A percentile compares a stretch with the other conserved stretches of the same genome.
phyloP scores from a whole-genome alignment of 1,140 invertebrate genomes.

The Nixonia krombeini region DNA sequence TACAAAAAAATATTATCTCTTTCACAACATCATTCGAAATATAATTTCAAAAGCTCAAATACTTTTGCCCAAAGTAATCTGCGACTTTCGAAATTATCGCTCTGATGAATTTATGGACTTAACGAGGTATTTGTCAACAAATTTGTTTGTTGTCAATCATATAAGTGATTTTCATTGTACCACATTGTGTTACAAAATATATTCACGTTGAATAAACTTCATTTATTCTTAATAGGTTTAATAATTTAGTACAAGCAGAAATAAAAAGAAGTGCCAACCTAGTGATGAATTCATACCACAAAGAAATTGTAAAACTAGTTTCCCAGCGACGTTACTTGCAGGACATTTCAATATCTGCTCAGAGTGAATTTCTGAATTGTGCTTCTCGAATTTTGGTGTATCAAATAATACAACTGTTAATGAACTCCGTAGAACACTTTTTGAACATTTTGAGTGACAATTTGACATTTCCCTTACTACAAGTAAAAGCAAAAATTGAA shows the following conservation, averaged over 20 bases:
- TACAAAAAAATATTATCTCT: conserved; percentile 71
- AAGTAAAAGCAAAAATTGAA: conserved; percentile 36
- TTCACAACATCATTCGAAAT: conserved; percentile 76
- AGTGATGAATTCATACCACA: conserved; percentile 65
- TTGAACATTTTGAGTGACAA: conserved; percentile 64
- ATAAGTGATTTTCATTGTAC: conserved; percentile 6
- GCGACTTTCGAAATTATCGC: conserved; percentile 73
- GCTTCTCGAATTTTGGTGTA: conserved; percentile 69
- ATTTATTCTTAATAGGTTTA: conserved; percentile 58
- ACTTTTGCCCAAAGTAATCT: conserved; percentile 72
- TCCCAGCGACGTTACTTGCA: conserved; percentile 54
- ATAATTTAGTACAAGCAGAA: conserved; percentile 59
- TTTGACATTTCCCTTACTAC: conserved; percentile 69
- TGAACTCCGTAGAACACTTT: conserved; percentile 72
- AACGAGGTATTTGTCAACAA: conserved; percentile 40
- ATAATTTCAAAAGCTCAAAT: conserved; percentile 73
- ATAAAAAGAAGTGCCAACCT: conserved; percentile 62
- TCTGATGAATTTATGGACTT: conserved; percentile 47
- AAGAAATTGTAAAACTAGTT: conserved; percentile 60
- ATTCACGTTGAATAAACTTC: conserved; percentile 11
- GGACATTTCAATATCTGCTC: conserved; percentile 47
- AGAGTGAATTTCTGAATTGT: conserved; percentile 54
- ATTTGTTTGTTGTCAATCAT: conserved; percentile 1
- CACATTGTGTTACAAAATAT: conserved; percentile 1
- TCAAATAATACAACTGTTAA: conserved; percentile 71